These are phyloP conservation scores for Aphelenchoides avenae DNA, from an alignment of 1,140 invertebrate genomes.

Conservation along the genomic window DNA sequence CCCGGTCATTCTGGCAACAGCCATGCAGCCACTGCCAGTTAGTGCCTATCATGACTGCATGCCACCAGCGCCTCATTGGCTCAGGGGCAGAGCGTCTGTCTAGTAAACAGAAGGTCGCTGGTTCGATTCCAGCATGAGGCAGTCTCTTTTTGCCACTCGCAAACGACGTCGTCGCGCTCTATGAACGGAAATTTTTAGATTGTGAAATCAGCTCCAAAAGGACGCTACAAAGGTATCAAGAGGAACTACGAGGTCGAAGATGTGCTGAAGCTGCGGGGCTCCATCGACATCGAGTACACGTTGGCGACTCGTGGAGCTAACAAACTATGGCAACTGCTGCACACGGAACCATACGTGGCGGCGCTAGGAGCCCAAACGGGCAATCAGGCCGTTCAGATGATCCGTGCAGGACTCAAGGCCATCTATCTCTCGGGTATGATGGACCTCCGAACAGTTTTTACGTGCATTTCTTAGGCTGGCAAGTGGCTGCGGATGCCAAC, in stretches of 20 bases:
- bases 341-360: constrained; percentile 56
- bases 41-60: constrained; percentile 6
- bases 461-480: constrained; percentile 55
- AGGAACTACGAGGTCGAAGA: constrained; percentile 60
- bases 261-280: constrained; percentile 59
- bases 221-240: constrained; percentile 58
- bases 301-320: constrained; percentile 59
- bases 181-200: constrained; percentile 39
- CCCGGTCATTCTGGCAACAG: neutral
- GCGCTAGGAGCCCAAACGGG: constrained; percentile 61
- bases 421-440: constrained; percentile 60
- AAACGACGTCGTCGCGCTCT: too few relatives aligned
- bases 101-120: constrained; percentile 49
- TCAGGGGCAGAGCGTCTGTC: constrained; percentile 49
- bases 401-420: constrained; percentile 60
- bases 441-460: neutral
- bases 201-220: constrained; percentile 58
- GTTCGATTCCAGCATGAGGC: constrained; percentile 46
- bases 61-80: too few relatives aligned
- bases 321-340: constrained; percentile 58
- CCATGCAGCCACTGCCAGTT: neutral
- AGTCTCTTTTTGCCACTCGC: constrained; percentile 4
- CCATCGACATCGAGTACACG: constrained; percentile 60
- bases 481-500: constrained; percentile 61
- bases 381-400: constrained; percentile 61